These are phyloP conservation scores for Cyanoderma ruficeps DNA, from an alignment of 2,113 vertebrate species.

Conservation along the genomic window DNA sequence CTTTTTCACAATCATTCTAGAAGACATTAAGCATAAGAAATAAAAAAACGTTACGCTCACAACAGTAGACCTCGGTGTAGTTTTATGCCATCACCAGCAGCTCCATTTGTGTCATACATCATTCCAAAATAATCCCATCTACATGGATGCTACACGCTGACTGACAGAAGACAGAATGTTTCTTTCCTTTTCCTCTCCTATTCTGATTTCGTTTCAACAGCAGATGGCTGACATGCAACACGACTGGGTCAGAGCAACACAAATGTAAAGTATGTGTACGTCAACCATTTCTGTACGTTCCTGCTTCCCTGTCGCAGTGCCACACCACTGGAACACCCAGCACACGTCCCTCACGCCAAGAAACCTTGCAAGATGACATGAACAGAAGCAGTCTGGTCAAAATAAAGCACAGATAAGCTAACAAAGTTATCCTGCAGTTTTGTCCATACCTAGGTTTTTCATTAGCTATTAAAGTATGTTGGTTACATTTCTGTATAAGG, in stretches of 20 bases:
- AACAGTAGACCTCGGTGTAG: neutral
- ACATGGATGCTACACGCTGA: neutral
- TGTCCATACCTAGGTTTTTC: neutral
- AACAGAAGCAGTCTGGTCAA: neutral
- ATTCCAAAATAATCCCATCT: neutral
- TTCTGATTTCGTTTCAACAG: neutral
- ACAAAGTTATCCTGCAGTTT: neutral
- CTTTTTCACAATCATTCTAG: neutral
- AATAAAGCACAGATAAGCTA: neutral
- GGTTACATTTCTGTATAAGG: neutral
- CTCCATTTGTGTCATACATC: neutral
- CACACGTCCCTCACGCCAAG: neutral
- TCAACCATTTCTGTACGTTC: neutral
- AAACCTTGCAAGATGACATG: neutral
- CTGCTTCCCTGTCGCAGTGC: neutral
- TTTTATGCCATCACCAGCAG: neutral
- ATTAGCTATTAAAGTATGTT: neutral
- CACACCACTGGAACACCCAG: neutral
- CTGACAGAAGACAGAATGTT: neutral
- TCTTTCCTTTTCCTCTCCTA: neutral
- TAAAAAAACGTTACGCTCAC: fast-evolving
- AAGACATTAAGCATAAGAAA: neutral
- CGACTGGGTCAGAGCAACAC: neutral
- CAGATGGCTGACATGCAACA: neutral
- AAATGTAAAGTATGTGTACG: fast-evolving